Evolutionary conservation across 2,888 invertebrate genomes (phyloP).

Genomic region (Diabrotica balteata): DNA sequence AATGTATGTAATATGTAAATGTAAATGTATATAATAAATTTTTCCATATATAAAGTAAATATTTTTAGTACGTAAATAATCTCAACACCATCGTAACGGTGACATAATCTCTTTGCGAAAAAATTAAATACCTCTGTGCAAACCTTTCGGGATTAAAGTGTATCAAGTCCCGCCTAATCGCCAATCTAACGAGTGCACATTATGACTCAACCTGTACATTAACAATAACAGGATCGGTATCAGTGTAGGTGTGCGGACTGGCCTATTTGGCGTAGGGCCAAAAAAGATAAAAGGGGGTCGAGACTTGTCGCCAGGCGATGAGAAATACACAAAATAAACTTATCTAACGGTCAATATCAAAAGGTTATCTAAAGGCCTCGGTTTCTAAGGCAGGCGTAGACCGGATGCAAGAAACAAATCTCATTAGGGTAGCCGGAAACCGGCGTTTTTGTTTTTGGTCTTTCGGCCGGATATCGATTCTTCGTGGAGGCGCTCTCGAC

Average conservation of each 20-base stretch:
- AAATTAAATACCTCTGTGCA: no score
- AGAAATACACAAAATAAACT: constrained; percentile 37
- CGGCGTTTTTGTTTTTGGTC: constrained; percentile 30
- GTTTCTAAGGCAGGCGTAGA: constrained; percentile 25
- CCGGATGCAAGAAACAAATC: constrained; percentile 35
- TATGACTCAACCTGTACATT: constrained; percentile 6
- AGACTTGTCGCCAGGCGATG: constrained; percentile 24
- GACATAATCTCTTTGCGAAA: no score
- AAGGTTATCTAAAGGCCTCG: constrained; percentile 34
- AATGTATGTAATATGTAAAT: no score
- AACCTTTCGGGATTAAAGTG: no score
- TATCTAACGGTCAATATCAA: constrained; percentile 38
- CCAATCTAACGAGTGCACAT: background rate
- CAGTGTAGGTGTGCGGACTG: constrained; percentile 23
- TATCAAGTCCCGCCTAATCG: no score
- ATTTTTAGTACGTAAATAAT: no score
- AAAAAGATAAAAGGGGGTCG: constrained; percentile 19
- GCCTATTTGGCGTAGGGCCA: constrained; percentile 34
- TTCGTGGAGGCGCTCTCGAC: background rate
- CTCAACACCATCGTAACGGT: no score
- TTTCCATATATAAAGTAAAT: no score
- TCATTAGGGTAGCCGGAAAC: constrained; percentile 26
- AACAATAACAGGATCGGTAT: constrained; percentile 1
- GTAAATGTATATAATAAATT: no score
- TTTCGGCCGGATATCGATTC: constrained; percentile 25